Conservation (phyloP, 2,113 vertebrate genomes). For the Mormyrus iriodes region DNA sequence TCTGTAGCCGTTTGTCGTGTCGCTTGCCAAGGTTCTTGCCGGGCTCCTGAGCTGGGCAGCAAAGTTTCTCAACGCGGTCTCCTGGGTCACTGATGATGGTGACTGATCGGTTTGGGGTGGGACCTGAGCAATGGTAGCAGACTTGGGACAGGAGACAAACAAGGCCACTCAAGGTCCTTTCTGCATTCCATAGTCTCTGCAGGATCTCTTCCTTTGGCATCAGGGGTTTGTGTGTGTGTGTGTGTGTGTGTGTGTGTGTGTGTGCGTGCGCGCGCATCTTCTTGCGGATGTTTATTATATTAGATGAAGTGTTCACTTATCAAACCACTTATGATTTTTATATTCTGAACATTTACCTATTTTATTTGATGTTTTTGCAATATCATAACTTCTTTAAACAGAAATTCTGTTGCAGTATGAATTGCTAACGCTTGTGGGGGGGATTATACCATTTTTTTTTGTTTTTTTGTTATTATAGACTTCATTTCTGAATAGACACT, state of each 20-base stretch:
- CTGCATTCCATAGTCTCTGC: conserved; percentile 8
- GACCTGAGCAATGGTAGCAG: neutral
- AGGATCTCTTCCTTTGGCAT: neutral
- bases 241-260: conserved; percentile 2
- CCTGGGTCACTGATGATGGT: neutral
- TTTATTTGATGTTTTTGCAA: conserved; percentile 9
- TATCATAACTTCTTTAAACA: conserved; percentile 3
- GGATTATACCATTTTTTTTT: neutral
- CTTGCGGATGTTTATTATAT: neutral
- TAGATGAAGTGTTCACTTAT: neutral
- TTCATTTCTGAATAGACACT: neutral
- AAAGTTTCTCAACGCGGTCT: neutral
- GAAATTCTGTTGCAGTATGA: neutral
- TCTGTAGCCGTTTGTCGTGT: neutral
- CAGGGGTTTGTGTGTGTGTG: conserved; percentile 8
- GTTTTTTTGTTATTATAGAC: neutral
- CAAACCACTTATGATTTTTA: conserved; percentile 2
- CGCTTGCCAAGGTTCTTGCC: neutral
- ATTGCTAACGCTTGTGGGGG: neutral
- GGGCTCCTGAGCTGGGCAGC: neutral
- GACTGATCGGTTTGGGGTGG: neutral
- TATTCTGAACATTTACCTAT: neutral
- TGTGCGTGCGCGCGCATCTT: neutral
- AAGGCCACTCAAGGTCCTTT: neutral
- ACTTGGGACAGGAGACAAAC: neutral